A percentile compares a stretch with the other conserved stretches of the same genome.
Evolutionary conservation across 2,888 invertebrate genomes (phyloP).

Genomic region (Allacma fusca): DNA sequence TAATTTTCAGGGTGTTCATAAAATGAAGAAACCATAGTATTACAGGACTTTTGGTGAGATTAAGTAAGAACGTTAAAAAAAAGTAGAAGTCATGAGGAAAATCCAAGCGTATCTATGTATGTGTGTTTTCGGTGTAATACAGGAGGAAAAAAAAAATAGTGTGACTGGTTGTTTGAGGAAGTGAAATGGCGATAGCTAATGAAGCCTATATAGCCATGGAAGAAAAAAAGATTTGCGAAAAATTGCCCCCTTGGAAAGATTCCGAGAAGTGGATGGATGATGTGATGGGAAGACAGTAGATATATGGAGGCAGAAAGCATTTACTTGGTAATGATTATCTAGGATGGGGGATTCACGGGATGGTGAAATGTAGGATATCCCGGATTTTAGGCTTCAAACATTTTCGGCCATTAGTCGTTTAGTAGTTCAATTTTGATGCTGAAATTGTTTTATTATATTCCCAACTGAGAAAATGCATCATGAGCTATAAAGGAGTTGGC

Average conservation of each 20-base stretch:
- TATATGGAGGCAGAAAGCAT: constrained; percentile 4
- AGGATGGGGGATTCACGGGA: constrained; percentile 10
- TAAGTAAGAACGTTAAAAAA: background rate
- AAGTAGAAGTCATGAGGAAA: constrained; percentile 4
- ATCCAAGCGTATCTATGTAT: background rate
- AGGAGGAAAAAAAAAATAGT: background rate
- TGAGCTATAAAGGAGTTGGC: constrained; percentile 27
- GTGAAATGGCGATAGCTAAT: constrained; percentile 1
- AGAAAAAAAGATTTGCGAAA: constrained; percentile 6
- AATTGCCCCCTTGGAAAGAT: constrained; percentile 9
- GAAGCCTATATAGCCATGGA: background rate
- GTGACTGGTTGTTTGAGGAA: background rate
- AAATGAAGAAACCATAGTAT: background rate
- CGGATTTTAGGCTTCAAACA: constrained; percentile 46
- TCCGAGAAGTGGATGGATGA: background rate
- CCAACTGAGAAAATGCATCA: constrained; percentile 46
- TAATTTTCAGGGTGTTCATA: background rate
- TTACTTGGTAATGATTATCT: constrained; percentile 36
- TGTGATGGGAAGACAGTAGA: background rate
- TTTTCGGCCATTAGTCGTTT: constrained; percentile 51
- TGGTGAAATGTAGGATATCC: constrained; percentile 38
- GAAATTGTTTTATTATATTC: constrained; percentile 52
- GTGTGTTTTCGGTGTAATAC: background rate
- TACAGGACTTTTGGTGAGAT: background rate
- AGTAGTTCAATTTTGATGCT: constrained; percentile 54